Conservation (phyloP, 2,797 vertebrate genomes). For the Amblyopsis hoosieri region DNA sequence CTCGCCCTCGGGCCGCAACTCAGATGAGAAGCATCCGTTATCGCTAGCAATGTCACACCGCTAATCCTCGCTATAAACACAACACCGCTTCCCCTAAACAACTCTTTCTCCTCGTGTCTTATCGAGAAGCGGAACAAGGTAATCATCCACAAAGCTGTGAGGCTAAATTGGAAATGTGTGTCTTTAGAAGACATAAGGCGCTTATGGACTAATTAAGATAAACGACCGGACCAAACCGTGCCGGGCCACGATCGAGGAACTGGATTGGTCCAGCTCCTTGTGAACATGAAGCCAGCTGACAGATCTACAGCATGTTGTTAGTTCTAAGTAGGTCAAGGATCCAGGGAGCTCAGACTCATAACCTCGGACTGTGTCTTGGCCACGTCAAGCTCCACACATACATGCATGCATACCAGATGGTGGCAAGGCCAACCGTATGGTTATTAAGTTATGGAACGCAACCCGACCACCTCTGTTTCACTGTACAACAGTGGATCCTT, state of each 20-base stretch:
- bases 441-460: not conserved
- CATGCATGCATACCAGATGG: not conserved
- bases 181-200: constrained; percentile 10
- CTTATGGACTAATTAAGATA: constrained; percentile 52
- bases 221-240: constrained; percentile 21
- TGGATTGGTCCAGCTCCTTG: constrained; percentile 18
- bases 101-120: constrained; percentile 9
- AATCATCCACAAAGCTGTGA: constrained; percentile 17
- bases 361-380: constrained; percentile 27
- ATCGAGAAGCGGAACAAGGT: constrained; percentile 28
- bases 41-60: constrained; percentile 34
- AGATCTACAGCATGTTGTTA: constrained; percentile 20
- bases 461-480: not conserved
- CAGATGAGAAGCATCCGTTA: constrained; percentile 30
- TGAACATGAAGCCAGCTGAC: constrained; percentile 12
- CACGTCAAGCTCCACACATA: constrained; percentile 18
- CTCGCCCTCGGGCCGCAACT: constrained; percentile 16
- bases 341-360: constrained; percentile 44
- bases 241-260: constrained; percentile 25
- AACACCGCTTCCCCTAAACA: constrained; percentile 25
- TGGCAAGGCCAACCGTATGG: too few relatives aligned
- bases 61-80: constrained; percentile 31
- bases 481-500: not conserved
- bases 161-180: constrained; percentile 13
- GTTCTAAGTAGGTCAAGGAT: constrained; percentile 56